A percentile compares a stretch with the other conserved stretches of the same genome.
phyloP scores from a whole-genome alignment of 64 coral and sea anemone species.

The Dendrophyllia cribrosa region DNA sequence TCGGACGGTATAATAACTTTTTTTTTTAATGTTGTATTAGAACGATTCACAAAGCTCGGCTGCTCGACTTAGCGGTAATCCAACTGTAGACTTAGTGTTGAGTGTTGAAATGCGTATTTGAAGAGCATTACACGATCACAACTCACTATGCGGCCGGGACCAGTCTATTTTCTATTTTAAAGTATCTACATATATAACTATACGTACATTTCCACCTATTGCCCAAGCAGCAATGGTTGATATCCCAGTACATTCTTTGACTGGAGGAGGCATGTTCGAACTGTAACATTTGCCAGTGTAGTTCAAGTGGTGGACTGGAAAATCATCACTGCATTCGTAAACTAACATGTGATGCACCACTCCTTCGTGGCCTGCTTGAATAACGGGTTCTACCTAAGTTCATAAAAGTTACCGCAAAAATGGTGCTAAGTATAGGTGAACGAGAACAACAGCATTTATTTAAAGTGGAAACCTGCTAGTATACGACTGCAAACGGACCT shows the following conservation, averaged over 20 bases:
- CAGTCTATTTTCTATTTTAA: no score
- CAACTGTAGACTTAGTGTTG: no score
- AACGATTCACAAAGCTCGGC: no score
- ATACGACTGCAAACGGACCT: no score
- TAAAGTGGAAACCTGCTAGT: no score
- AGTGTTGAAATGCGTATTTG: no score
- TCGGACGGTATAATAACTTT: no score
- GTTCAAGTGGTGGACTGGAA: conserved; percentile 15
- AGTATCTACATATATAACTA: not conserved
- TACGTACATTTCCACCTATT: conserved; percentile 56
- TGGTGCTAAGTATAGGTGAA: not conserved
- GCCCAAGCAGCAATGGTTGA: conserved; percentile 47
- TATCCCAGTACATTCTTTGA: not conserved
- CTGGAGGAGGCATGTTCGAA: conserved; percentile 45
- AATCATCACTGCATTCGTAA: conserved; percentile 46
- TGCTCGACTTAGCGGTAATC: no score
- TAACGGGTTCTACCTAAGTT: conserved; percentile 41
- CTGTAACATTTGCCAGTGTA: conserved; percentile 16
- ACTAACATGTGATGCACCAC: conserved; percentile 69
- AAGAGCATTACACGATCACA: no score
- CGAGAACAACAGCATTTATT: no score
- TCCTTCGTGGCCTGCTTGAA: conserved; percentile 60
- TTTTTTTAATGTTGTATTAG: no score
- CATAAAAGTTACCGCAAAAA: not conserved
- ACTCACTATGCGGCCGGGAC: no score